These are phyloP conservation scores for Schizopygopsis malacanthus DNA, from an alignment of 2,797 vertebrate species.

Conservation along the genomic window DNA sequence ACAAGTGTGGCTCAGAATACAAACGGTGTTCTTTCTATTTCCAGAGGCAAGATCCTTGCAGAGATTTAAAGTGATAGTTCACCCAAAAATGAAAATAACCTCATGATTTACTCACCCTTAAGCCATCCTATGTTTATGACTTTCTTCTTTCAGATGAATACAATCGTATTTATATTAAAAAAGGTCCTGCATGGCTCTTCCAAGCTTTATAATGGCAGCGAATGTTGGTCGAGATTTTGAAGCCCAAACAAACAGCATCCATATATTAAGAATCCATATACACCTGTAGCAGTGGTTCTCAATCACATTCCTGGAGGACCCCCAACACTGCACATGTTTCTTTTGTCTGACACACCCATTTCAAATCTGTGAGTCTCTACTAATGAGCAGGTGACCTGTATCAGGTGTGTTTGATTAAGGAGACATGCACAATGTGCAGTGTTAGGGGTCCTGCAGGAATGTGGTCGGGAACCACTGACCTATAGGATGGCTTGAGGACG, in stretches of 20 bases:
- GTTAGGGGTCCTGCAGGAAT: no score
- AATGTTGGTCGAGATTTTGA: not conserved
- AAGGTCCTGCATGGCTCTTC: not conserved
- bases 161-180: not conserved
- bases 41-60: not conserved
- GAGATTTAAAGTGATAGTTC: not conserved
- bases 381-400: no score
- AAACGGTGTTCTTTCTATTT: not conserved
- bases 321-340: no score
- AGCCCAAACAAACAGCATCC: not conserved
- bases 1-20: constrained; percentile 62
- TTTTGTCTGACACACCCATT: no score
- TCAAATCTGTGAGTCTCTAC: no score
- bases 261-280: not conserved
- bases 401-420: no score
- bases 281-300: no score
- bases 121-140: not conserved
- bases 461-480: no score
- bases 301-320: no score
- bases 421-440: no score
- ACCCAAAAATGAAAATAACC: not conserved
- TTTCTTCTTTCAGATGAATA: not conserved
- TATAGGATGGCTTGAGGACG: no score
- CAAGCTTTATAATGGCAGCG: not conserved
- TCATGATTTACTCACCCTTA: not conserved